Conservation (phyloP, 2,888 invertebrate genomes). For the Brenthis ino region DNA sequence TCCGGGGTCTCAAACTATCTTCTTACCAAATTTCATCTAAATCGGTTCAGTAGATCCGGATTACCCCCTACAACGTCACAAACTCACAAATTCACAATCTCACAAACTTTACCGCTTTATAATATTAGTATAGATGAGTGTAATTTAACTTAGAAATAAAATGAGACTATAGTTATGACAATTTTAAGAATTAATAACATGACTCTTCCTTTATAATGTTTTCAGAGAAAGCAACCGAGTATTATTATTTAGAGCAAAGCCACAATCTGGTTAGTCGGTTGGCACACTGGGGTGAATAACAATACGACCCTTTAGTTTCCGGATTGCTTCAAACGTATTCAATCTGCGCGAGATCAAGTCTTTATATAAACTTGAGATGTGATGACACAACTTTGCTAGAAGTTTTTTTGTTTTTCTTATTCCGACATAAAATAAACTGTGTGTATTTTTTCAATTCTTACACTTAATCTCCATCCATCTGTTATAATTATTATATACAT, state of each 20-base stretch:
- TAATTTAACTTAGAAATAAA: too few species aligned
- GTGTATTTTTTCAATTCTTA: conserved; percentile 26
- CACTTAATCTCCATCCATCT: conserved; percentile 25
- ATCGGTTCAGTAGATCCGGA: too few species aligned
- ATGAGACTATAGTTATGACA: too few species aligned
- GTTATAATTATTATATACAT: conserved; percentile 2
- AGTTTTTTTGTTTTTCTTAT: conserved; percentile 40
- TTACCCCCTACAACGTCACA: too few species aligned
- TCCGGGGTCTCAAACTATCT: too few species aligned
- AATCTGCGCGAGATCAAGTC: conserved; percentile 74
- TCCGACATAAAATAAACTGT: conserved; percentile 37
- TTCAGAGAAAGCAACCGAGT: conserved; percentile 58
- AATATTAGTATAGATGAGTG: too few species aligned
- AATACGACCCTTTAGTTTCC: conserved; percentile 75
- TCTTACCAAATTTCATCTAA: too few species aligned
- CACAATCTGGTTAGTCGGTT: conserved; percentile 65
- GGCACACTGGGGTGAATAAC: conserved; percentile 78
- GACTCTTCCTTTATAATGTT: conserved; percentile 14
- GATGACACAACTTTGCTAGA: conserved; percentile 49
- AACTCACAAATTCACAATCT: too few species aligned
- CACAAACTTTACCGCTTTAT: too few species aligned
- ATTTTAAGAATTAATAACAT: conserved; percentile 3
- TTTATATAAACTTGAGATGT: conserved; percentile 48
- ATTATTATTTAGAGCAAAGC: conserved; percentile 54
- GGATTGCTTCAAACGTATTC: conserved; percentile 66